phyloP scores from a whole-genome alignment of 2,888 invertebrate species.

The Lepeophtheirus nordmannii region DNA sequence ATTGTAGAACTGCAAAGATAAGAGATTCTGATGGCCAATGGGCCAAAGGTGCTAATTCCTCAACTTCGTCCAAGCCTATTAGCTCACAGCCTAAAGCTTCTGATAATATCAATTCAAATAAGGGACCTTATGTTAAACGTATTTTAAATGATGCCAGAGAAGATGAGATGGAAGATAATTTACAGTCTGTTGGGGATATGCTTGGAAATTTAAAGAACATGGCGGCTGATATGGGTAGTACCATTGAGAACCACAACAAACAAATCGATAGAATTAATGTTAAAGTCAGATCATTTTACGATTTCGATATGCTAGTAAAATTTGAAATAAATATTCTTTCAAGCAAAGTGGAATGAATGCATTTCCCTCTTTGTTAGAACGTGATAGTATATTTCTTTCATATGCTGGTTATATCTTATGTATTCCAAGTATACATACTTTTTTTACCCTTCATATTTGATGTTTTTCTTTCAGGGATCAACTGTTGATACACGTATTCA shows the following conservation, averaged over 20 bases:
- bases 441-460: too few relatives aligned
- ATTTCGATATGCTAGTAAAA: background rate
- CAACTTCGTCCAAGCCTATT: background rate
- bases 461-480: slow-evolving; percentile 6
- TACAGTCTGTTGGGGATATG: slow-evolving; percentile 16
- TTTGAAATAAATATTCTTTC: too few relatives aligned
- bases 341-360: background rate
- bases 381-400: too few relatives aligned
- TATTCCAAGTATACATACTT: too few relatives aligned
- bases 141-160: slow-evolving; percentile 25
- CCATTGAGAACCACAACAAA: slow-evolving; percentile 22
- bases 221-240: slow-evolving; percentile 25
- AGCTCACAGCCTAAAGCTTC: background rate
- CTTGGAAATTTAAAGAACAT: slow-evolving; percentile 25
- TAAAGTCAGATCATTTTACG: slow-evolving; percentile 8
- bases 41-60: background rate
- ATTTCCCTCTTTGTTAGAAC: too few relatives aligned
- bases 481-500: slow-evolving; percentile 12
- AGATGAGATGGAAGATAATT: slow-evolving; percentile 26
- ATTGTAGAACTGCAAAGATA: slow-evolving; percentile 16
- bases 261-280: slow-evolving; percentile 23
- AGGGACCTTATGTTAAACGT: slow-evolving; percentile 22
- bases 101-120: background rate
- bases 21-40: slow-evolving; percentile 9
- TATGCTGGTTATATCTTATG: too few relatives aligned